phyloP scores from a whole-genome alignment of 2,888 invertebrate genomes.

The Amblyjoppa fuscipennis region DNA sequence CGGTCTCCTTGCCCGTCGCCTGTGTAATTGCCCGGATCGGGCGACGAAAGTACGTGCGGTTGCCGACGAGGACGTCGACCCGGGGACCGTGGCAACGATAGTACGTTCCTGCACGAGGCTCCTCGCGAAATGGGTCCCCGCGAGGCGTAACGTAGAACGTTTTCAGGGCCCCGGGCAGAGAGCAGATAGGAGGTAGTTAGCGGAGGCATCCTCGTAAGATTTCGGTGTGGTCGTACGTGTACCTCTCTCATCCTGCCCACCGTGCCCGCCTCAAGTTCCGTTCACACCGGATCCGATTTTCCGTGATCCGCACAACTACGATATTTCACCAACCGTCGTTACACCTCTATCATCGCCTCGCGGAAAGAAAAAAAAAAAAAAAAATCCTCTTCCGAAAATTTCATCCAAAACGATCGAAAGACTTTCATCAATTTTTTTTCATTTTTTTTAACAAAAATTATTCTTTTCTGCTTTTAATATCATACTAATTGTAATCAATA shows the following conservation, averaged over 20 bases:
- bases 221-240: constrained; percentile 80
- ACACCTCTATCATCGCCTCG: too few species aligned
- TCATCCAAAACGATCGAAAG: not conserved
- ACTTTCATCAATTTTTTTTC: too few species aligned
- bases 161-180: constrained; percentile 83
- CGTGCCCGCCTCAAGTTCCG: constrained; percentile 66
- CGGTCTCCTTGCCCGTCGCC: constrained; percentile 43
- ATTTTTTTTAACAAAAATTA: too few species aligned
- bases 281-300: constrained; percentile 63
- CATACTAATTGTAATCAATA: too few species aligned
- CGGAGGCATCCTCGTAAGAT: constrained; percentile 82
- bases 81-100: constrained; percentile 67
- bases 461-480: too few species aligned
- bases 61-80: constrained; percentile 71
- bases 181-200: constrained; percentile 83
- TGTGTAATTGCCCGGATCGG: constrained; percentile 65
- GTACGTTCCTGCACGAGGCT: constrained; percentile 69
- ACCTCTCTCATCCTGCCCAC: constrained; percentile 70
- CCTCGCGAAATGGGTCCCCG: constrained; percentile 83
- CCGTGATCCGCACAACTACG: not conserved
- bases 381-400: not conserved
- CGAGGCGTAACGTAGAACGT: constrained; percentile 83
- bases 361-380: not conserved
- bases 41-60: constrained; percentile 63
- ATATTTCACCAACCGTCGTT: not conserved